These are phyloP conservation scores for Aurelia sp. DNA, from an alignment of 30 jellyfish, hydroid and myxozoan genomes.

Conservation along the genomic window DNA sequence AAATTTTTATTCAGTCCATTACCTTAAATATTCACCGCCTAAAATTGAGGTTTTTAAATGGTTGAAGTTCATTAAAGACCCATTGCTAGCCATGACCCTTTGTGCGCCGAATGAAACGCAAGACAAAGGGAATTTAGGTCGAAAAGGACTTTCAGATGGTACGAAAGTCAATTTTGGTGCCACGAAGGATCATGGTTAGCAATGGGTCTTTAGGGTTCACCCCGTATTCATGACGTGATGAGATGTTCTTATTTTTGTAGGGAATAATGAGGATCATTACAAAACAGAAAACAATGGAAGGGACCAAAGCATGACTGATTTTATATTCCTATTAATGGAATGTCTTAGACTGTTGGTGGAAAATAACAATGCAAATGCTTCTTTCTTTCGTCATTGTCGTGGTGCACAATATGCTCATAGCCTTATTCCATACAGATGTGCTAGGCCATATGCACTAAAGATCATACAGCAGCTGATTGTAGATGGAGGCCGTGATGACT, in stretches of 20 bases:
- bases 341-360: conserved; percentile 86
- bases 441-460: conserved; percentile 89
- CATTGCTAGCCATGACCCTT: too few relatives aligned
- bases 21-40: too few relatives aligned
- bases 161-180: too few relatives aligned
- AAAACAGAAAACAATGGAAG: conserved; percentile 5
- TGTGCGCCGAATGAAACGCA: too few relatives aligned
- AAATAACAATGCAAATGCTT: conserved; percentile 78
- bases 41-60: too few relatives aligned
- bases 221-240: background rate
- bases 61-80: too few relatives aligned
- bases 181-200: too few relatives aligned
- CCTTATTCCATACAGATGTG: conserved; percentile 70
- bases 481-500: conserved; percentile 96
- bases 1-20: too few relatives aligned
- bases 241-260: conserved; percentile 11
- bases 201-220: background rate
- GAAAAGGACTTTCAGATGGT: too few relatives aligned
- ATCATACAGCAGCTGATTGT: conserved; percentile 88
- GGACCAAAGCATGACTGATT: conserved; percentile 70
- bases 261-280: conserved; percentile 8
- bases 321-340: conserved; percentile 84
- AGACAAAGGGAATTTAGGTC: too few relatives aligned
- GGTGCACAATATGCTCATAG: conserved; percentile 88
- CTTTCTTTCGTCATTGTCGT: conserved; percentile 78